phyloP scores from a whole-genome alignment of 2,888 invertebrate genomes.

The Phoronis australis region DNA sequence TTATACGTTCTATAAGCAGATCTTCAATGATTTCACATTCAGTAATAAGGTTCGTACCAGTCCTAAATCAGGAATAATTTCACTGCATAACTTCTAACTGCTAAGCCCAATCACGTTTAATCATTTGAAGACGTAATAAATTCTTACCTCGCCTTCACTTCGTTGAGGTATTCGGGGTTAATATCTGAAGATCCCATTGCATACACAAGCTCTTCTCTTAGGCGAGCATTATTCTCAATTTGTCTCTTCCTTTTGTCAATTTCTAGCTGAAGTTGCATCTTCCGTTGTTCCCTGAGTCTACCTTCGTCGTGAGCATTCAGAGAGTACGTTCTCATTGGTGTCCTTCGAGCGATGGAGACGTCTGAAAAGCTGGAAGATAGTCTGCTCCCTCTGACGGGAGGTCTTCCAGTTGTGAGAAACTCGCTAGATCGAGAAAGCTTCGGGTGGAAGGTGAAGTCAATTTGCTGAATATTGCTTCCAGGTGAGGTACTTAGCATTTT shows the following conservation, averaged over 20 bases:
- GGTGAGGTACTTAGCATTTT: background rate
- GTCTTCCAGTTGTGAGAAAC: background rate
- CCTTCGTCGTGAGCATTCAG: constrained; percentile 55
- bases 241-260: constrained; percentile 61
- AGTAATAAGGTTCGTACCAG: too few species aligned
- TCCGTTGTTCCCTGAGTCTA: constrained; percentile 59
- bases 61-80: too few species aligned
- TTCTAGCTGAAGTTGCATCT: constrained; percentile 60
- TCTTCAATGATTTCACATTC: too few species aligned
- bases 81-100: too few species aligned
- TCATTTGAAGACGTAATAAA: too few species aligned
- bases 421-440: background rate
- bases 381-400: background rate
- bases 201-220: constrained; percentile 57
- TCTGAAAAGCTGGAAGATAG: background rate
- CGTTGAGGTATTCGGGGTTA: too few species aligned
- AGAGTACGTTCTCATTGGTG: constrained; percentile 16
- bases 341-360: background rate
- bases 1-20: too few species aligned
- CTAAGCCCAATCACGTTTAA: too few species aligned
- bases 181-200: too few species aligned
- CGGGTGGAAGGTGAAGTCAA: too few species aligned
- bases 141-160: too few species aligned
- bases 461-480: too few species aligned
- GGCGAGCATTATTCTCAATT: constrained; percentile 59